Evolutionary conservation across 2,888 invertebrate species (phyloP).

Genomic region (Tuta absoluta): DNA sequence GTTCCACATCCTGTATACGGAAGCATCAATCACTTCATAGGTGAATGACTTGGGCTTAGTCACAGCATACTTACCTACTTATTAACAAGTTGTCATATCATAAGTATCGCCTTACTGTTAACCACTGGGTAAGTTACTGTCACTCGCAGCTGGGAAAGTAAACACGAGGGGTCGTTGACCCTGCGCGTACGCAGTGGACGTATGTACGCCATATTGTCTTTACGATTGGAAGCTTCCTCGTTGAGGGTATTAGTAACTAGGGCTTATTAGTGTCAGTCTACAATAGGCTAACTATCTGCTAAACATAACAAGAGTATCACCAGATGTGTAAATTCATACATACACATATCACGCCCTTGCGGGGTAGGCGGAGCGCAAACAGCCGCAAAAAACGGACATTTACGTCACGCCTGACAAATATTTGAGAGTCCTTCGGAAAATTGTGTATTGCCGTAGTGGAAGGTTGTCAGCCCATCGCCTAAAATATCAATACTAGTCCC

Average conservation of each 20-base stretch:
- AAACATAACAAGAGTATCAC: too few relatives aligned
- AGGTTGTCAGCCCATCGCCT: too few relatives aligned
- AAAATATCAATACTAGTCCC: too few relatives aligned
- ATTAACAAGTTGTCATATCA: neutral
- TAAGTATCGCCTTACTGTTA: constrained; percentile 21
- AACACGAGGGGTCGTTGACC: constrained; percentile 34
- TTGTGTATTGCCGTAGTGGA: too few relatives aligned
- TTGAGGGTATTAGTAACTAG: constrained; percentile 7
- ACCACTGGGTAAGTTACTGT: constrained; percentile 16
- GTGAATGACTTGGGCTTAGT: constrained; percentile 5
- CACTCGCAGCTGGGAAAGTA: constrained; percentile 52
- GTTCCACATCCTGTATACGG: neutral
- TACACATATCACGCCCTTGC: too few relatives aligned
- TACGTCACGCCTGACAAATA: too few relatives aligned
- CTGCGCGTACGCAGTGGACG: constrained; percentile 22
- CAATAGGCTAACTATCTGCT: neutral
- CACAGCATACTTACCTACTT: constrained; percentile 2
- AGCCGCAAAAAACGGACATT: too few relatives aligned
- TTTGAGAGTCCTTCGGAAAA: too few relatives aligned
- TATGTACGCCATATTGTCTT: constrained; percentile 21
- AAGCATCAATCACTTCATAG: neutral
- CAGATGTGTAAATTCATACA: too few relatives aligned
- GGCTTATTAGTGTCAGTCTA: neutral
- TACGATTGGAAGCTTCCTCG: constrained; percentile 20
- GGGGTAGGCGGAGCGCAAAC: too few relatives aligned